Percentiles rank a stretch among this genome's conserved stretches.
Conservation (phyloP, 2,113 vertebrate species). For the Aptenodytes forsteri region DNA sequence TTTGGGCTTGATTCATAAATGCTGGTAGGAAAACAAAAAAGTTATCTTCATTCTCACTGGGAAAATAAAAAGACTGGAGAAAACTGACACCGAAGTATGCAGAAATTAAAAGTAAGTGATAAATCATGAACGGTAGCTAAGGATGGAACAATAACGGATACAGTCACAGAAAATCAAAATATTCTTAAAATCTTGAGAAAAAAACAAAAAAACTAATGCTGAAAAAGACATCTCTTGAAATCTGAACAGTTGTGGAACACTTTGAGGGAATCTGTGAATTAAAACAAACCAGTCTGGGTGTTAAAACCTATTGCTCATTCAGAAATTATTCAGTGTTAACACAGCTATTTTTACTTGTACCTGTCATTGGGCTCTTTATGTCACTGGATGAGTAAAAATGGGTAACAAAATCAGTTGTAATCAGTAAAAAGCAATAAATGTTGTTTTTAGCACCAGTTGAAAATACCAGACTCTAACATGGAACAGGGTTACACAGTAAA, state of each 20-base stretch:
- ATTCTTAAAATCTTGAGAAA: not conserved
- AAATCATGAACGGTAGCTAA: not conserved
- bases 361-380: not conserved
- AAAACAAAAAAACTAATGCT: not conserved
- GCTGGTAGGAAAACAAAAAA: slow-evolving; percentile 25
- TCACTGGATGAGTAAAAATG: not conserved
- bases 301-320: not conserved
- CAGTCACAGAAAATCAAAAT: not conserved
- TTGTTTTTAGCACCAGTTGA: not conserved
- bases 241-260: not conserved
- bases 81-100: not conserved
- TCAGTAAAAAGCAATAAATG: not conserved
- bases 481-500: not conserved
- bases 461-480: not conserved
- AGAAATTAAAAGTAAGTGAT: not conserved
- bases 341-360: not conserved
- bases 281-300: not conserved
- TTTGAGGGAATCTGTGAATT: not conserved
- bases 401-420: not conserved
- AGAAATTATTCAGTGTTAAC: not conserved
- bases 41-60: slow-evolving; percentile 17
- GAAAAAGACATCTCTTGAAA: not conserved
- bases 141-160: not conserved
- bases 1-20: not conserved
- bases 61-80: not conserved